Evolutionary conservation across 2,888 invertebrate genomes (phyloP), one percentile per base, ranked within the genome.

Genomic region (Zhuqinia jingwanae): DNA sequence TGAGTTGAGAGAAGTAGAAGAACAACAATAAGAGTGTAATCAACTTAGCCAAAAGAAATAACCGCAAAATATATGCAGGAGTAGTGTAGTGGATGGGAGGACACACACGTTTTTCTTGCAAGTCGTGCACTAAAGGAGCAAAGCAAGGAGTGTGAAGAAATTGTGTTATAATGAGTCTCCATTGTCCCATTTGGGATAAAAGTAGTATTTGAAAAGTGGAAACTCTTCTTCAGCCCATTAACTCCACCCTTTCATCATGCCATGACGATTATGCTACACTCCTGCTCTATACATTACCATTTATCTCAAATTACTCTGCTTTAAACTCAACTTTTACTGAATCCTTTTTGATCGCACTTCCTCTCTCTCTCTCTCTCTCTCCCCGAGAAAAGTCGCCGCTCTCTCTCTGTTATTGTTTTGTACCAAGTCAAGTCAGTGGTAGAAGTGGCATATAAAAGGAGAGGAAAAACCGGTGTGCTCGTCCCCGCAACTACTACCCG

Each of bases 161-260:
- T 78, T 70, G 73, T 58, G 45, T 79, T 80, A 86, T 86, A 86
- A 86, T 86, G 86, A 86, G 80, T 86, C 86, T 86, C 86, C 81
- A 80, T 86, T 86, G 86, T 86, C 86, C 80, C 86, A 86, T 86
- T 86, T 86, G 86, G 86, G 86, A 86, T 36, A 8, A 86, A 80
- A 81, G 45, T 86, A 81, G 86, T 65, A 86, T 86, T 86, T 86
- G 80, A 86, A 81, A 86, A 80, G 75, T 76, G 60, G 86, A 85
- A 85, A 85, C 85, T 86, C 86, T 86, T 86, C 86, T 86, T 81
- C 86, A 86, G 86, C 86, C 86, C 86, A 86, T 86, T 86, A 86
- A 86, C 86, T 86, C 86, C 86, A 86, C 86, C 86, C 86, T 81
- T 86, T 36, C 8, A 36, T 36, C 8, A 36, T 8, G 36, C 8